A percentile compares a stretch with the other conserved stretches of the same genome.
These are phyloP conservation scores for Camelus dromedarius DNA, from an alignment of 2,113 vertebrate genomes.

Conservation along the genomic window DNA sequence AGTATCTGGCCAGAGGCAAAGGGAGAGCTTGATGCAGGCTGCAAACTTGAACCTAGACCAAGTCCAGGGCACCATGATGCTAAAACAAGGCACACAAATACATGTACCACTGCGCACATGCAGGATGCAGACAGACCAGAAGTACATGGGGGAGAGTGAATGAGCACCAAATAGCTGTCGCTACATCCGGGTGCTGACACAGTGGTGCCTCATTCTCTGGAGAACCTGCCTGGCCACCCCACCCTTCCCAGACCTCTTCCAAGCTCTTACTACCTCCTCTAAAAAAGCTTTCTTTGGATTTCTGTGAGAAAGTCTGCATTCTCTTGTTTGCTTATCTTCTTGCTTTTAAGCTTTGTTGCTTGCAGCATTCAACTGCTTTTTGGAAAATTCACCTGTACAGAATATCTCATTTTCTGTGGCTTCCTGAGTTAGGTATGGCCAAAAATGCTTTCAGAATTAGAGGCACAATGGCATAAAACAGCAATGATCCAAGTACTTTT, in stretches of 20 bases:
- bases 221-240: neutral
- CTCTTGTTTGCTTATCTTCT: neutral
- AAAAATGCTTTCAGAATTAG: neutral
- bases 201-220: neutral
- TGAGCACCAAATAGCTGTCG: neutral
- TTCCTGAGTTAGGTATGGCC: neutral
- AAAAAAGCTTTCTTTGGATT: neutral
- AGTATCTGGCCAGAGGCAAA: neutral
- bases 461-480: neutral
- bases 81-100: neutral
- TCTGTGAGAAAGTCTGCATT: neutral
- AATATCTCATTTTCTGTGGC: neutral
- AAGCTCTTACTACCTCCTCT: neutral
- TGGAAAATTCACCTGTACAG: neutral
- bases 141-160: neutral
- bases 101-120: accelerated
- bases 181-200: neutral
- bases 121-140: neutral
- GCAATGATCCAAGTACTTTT: neutral
- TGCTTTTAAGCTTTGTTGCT: neutral
- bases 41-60: neutral
- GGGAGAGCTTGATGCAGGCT: neutral
- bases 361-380: neutral
- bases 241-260: neutral
- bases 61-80: too few relatives aligned